phyloP scores from a whole-genome alignment of 2,888 invertebrate genomes.

The Leucania comma region DNA sequence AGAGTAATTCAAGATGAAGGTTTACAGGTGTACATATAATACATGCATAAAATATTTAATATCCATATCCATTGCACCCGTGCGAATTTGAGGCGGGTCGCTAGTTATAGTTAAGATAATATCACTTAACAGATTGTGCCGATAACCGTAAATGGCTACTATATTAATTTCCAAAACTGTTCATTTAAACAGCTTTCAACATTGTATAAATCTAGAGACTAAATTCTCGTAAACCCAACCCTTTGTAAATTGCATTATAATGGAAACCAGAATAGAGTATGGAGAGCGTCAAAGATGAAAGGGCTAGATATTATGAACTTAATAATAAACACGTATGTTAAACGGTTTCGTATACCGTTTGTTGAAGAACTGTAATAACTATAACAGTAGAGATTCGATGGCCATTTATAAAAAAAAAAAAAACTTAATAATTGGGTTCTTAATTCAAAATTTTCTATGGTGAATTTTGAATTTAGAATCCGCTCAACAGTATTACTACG shows the following conservation, averaged over 20 bases:
- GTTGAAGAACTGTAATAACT: neutral
- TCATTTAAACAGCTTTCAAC: constrained; percentile 3
- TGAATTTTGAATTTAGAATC: no score
- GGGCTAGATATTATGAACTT: constrained; percentile 2
- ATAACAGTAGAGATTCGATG: neutral
- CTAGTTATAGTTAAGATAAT: constrained; percentile 5
- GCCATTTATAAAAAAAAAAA: no score
- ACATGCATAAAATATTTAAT: no score
- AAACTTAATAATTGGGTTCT: no score
- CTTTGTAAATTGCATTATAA: constrained; percentile 19
- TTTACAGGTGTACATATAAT: no score
- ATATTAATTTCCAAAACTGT: constrained; percentile 28
- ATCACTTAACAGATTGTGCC: constrained; percentile 29
- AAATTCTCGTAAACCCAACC: neutral
- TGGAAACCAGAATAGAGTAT: constrained; percentile 17
- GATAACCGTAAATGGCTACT: constrained; percentile 28
- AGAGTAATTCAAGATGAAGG: no score
- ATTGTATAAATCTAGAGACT: constrained; percentile 15
- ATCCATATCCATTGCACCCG: no score
- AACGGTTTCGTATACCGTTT: neutral
- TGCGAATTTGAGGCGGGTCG: no score
- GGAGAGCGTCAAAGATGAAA: constrained; percentile 43
- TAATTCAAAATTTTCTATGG: no score
- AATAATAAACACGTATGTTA: constrained; percentile 27
- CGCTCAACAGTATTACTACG: no score